Evolutionary conservation across 2,888 invertebrate genomes (phyloP).

Genomic region (Spialia ferax): DNA sequence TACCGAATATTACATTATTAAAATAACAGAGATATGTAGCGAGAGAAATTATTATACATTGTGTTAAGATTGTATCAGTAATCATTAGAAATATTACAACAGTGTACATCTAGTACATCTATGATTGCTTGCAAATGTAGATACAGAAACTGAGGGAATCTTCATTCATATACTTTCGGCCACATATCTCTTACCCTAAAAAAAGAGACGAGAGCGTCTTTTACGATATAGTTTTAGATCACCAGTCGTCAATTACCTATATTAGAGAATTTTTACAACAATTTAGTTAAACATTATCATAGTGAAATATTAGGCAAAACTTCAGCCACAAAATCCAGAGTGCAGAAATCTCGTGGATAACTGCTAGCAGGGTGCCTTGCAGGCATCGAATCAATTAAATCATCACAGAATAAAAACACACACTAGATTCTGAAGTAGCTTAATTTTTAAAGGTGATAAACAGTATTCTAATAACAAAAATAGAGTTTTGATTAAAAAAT

Average conservation of each 20-base stretch:
- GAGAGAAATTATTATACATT: constrained; percentile 62
- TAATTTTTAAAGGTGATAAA: constrained; percentile 66
- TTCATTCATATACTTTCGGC: constrained; percentile 30
- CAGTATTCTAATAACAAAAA: constrained; percentile 79
- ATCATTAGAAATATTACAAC: neutral
- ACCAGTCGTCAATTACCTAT: constrained; percentile 63
- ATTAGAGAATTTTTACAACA: constrained; percentile 54
- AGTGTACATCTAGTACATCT: neutral
- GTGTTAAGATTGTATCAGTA: neutral
- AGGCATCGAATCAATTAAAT: constrained; percentile 68
- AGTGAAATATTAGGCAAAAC: constrained; percentile 46
- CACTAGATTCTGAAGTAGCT: constrained; percentile 69
- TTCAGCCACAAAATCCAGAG: constrained; percentile 22
- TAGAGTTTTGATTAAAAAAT: constrained; percentile 74
- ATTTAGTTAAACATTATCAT: constrained; percentile 47
- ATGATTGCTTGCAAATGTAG: neutral
- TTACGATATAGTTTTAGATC: constrained; percentile 58
- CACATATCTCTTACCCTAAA: constrained; percentile 52
- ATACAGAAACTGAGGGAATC: neutral
- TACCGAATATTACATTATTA: constrained; percentile 49
- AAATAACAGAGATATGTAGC: constrained; percentile 70
- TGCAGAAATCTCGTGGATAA: constrained; percentile 32
- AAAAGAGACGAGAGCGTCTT: constrained; percentile 50
- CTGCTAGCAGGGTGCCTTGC: constrained; percentile 59
- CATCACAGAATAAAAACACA: constrained; percentile 75